phyloP scores from a whole-genome alignment of 1,140 invertebrate genomes.

The Aradophagus sp. region DNA sequence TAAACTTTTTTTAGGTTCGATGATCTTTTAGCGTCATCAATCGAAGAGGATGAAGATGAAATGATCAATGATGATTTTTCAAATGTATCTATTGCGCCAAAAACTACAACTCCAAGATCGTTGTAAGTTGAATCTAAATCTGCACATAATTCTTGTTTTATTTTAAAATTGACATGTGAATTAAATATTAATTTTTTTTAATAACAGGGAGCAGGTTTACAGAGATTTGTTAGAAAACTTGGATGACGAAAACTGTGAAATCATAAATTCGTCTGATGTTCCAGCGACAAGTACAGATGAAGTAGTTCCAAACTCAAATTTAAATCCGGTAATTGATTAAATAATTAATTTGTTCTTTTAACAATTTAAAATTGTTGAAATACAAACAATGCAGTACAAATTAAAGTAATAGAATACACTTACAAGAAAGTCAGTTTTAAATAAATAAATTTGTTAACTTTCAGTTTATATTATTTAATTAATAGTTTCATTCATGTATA shows the following conservation, averaged over 20 bases:
- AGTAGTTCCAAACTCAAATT: background rate
- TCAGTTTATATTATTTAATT: background rate
- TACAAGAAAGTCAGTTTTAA: background rate
- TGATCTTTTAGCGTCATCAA: no score
- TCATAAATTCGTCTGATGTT: slow-evolving; percentile 4
- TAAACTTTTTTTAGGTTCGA: no score
- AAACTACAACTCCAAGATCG: no score
- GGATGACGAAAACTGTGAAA: slow-evolving; percentile 9
- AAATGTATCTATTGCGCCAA: no score
- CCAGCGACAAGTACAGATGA: slow-evolving; percentile 7
- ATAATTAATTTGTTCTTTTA: background rate
- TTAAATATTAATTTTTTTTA: no score
- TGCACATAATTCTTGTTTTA: no score
- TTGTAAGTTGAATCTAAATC: no score
- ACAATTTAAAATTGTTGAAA: background rate
- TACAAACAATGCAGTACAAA: background rate
- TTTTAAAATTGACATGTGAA: no score
- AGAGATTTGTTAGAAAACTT: slow-evolving; percentile 5
- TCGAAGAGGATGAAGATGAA: no score
- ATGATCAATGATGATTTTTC: no score
- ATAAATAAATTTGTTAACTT: background rate
- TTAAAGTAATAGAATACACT: no score
- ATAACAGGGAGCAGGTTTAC: slow-evolving; percentile 5
- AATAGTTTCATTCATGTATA: no score
- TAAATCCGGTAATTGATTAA: slow-evolving; percentile 10